Evolutionary conservation across 2,888 invertebrate genomes (phyloP), one percentile per base, ranked within the genome.

Genomic region (Hartigia nigra): DNA sequence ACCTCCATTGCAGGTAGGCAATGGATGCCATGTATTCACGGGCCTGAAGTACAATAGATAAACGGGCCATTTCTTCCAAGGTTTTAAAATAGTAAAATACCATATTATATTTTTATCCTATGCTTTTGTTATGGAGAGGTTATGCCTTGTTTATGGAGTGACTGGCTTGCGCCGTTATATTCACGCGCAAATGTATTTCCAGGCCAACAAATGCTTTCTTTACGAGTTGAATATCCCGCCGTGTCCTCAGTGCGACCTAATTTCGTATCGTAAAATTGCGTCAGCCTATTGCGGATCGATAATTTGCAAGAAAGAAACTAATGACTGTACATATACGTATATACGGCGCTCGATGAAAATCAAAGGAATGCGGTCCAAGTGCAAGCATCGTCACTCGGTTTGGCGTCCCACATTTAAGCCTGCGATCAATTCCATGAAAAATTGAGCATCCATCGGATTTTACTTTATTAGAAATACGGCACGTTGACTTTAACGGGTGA

Each of bases 121-220:
- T 76, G 79, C 82, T 80, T 81, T 81, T 79, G 81, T 78, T 79
- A 82, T 78, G 81, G 78, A n/a, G n/a, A n/a, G n/a, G n/a, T n/a
- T n/a, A n/a, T 75, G 79, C 81, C 74, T 79, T 83, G 82, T 85
- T 85, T 84, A 84, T 84, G 82, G 82, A 85, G 82, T 84, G 83
- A 82, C 81, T 84, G 76, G 75, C 81, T 72, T 23, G 72, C 72
- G 31, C 12, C 75, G 23, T 75, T 75, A 36, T 36, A 75, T 14
- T 75, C 75, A 36, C 75, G 35, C 34, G 75, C 12, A n/a, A 37
- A 37, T 75, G 75, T 34, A 75, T 75, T 75, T 37, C 23, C 34
- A 12, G 23, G n/a, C 35, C 34, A 23, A 23, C 34, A 12, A n/a
- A 23, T 34, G 31, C 75, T 12, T 37, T 75, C 75, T 75, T 75